Evolutionary conservation across 2,888 invertebrate species (phyloP).

Genomic region (Hyppa rectilinea): DNA sequence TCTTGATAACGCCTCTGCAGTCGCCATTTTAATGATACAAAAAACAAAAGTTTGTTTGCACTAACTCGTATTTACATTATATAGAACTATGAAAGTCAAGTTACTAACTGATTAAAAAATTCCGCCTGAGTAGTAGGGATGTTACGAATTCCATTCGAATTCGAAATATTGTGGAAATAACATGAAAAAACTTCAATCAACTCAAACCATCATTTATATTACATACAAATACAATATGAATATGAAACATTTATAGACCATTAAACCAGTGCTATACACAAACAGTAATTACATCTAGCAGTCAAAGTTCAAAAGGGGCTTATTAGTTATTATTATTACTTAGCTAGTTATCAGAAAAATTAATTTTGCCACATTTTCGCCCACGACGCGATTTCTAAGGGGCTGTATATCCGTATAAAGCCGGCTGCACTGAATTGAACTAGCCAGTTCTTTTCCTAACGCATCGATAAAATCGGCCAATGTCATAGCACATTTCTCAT

Average conservation of each 20-base stretch:
- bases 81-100: neutral
- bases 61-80: neutral
- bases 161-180: no score
- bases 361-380: neutral
- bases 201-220: neutral
- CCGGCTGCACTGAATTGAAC: neutral
- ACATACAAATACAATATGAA: neutral
- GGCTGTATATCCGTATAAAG: neutral
- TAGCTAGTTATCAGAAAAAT: neutral
- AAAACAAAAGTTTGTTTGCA: neutral
- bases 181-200: neutral
- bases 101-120: neutral
- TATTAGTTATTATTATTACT: no score
- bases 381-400: neutral
- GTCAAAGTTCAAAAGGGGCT: neutral
- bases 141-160: neutral
- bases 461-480: no score
- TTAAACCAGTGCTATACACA: neutral
- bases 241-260: neutral
- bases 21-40: conserved; percentile 4
- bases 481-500: no score
- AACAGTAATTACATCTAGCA: neutral
- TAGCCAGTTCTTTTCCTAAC: neutral
- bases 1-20: conserved; percentile 2
- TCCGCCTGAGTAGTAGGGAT: neutral